These are phyloP conservation scores for Aviceda subcristata DNA, from an alignment of 2,113 vertebrate genomes.

Conservation along the genomic window DNA sequence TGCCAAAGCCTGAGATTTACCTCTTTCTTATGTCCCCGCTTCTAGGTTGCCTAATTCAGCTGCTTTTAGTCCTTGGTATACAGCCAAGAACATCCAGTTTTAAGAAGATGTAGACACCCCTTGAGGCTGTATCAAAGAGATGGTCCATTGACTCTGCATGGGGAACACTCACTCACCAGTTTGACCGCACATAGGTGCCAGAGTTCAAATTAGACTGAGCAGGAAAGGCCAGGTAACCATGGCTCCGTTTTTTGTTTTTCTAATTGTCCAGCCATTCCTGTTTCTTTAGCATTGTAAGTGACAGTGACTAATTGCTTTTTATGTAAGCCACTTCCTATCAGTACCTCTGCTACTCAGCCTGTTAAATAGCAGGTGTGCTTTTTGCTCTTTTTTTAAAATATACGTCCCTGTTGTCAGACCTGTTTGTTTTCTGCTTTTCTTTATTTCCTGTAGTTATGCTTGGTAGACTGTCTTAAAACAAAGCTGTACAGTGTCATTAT, in stretches of 20 bases:
- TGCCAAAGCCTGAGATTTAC: neutral
- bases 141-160: neutral
- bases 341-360: neutral
- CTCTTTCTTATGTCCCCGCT: neutral
- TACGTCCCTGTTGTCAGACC: neutral
- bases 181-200: fast-evolving
- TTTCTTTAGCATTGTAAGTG: neutral
- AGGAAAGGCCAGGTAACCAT: neutral
- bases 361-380: neutral
- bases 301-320: neutral
- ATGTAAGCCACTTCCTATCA: neutral
- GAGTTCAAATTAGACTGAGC: neutral
- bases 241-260: neutral
- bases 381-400: neutral
- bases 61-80: neutral
- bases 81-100: neutral
- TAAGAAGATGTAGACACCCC: neutral
- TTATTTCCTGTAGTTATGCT: neutral
- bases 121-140: neutral
- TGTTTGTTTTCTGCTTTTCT: neutral
- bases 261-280: neutral
- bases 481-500: neutral
- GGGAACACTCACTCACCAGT: neutral
- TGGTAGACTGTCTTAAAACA: neutral
- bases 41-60: neutral